phyloP scores from a whole-genome alignment of 2,797 vertebrate species.

The Crypturellus tataupa region DNA sequence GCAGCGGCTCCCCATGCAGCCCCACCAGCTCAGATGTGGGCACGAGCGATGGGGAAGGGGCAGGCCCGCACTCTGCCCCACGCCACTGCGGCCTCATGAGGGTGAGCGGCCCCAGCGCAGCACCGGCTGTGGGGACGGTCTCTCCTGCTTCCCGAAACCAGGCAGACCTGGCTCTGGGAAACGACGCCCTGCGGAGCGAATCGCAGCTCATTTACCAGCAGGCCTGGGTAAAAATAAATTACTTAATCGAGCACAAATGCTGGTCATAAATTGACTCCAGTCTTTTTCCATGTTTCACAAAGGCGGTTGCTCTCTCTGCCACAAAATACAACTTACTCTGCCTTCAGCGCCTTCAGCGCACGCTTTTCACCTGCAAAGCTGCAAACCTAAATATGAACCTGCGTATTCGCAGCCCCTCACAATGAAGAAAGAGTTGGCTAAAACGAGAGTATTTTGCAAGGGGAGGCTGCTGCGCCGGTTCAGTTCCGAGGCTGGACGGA shows the following conservation, averaged over 20 bases:
- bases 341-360: not conserved
- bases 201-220: not conserved
- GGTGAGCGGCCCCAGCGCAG: not conserved
- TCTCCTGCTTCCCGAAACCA: not conserved
- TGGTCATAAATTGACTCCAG: not conserved
- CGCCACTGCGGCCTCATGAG: not conserved
- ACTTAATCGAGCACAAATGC: not conserved
- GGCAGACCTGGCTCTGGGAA: not conserved
- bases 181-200: rapidly evolving
- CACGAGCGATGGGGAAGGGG: not conserved
- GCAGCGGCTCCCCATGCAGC: too few relatives aligned
- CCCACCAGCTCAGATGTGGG: too few relatives aligned
- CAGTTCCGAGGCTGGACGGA: not conserved
- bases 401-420: not conserved
- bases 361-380: not conserved
- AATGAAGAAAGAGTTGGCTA: rapidly evolving
- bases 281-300: not conserved
- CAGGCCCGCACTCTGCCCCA: not conserved
- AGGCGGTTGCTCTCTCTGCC: not conserved
- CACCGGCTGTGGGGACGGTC: rapidly evolving
- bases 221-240: not conserved
- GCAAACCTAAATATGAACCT: rapidly evolving
- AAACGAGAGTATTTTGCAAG: not conserved
- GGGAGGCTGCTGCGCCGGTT: not conserved
- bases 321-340: not conserved